Evolutionary conservation across 2,797 vertebrate species (phyloP).

Genomic region (Phrynocephalus forsythii): DNA sequence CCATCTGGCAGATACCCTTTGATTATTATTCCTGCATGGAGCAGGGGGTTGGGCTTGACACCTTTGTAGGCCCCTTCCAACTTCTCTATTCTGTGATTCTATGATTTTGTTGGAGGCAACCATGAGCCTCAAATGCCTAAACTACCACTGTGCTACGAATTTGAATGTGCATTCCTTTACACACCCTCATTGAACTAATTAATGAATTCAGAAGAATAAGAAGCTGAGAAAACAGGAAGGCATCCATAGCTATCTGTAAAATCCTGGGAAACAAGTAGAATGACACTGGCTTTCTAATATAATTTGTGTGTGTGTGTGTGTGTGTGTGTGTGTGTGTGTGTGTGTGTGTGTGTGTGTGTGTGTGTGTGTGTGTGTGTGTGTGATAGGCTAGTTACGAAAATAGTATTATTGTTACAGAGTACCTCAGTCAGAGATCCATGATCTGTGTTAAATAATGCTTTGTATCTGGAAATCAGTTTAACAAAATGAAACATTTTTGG

Average conservation of each 20-base stretch:
- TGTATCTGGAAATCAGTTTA: neutral
- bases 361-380: neutral
- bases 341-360: too few relatives aligned
- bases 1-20: too few relatives aligned
- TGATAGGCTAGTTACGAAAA: neutral
- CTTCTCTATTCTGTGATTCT: too few relatives aligned
- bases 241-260: slow-evolving; percentile 18
- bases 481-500: slow-evolving; percentile 18
- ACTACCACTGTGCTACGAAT: neutral
- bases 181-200: slow-evolving; percentile 21
- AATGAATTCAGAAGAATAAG: slow-evolving; percentile 5
- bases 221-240: neutral
- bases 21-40: too few relatives aligned
- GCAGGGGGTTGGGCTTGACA: too few relatives aligned
- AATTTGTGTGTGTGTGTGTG: too few relatives aligned
- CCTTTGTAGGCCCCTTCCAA: too few relatives aligned
- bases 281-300: fast-evolving
- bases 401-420: neutral
- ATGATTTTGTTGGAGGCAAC: too few relatives aligned
- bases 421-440: slow-evolving; percentile 26
- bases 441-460: slow-evolving; percentile 24
- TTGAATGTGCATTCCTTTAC: neutral
- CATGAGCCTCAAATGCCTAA: too few relatives aligned
- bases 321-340: too few relatives aligned
- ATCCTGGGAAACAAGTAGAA: slow-evolving; percentile 6